These are phyloP conservation scores for Holotrichia oblita DNA, from an alignment of 1,140 invertebrate genomes.

Conservation along the genomic window DNA sequence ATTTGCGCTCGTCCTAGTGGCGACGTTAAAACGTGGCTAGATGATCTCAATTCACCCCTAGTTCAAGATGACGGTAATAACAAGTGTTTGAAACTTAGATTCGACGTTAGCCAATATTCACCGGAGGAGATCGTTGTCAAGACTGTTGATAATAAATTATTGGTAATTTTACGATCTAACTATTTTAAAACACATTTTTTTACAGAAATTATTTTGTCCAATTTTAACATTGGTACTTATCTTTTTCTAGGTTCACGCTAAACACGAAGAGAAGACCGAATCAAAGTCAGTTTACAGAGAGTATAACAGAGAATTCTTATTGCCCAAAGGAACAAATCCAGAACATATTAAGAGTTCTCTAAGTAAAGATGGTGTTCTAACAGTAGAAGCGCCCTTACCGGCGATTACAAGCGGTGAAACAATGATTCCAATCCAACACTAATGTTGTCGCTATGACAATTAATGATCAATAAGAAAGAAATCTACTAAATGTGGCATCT, in stretches of 20 bases:
- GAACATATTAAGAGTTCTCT: slow-evolving; percentile 90
- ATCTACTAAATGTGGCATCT: slow-evolving; percentile 4
- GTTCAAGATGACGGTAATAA: slow-evolving; percentile 90
- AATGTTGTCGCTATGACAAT: slow-evolving; percentile 54
- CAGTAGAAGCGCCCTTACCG: slow-evolving; percentile 92
- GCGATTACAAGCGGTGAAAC: slow-evolving; percentile 76
- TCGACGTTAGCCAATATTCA: slow-evolving; percentile 93
- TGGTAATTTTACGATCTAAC: slow-evolving; percentile 72
- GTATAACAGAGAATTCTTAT: slow-evolving; percentile 94
- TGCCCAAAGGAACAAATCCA: slow-evolving; percentile 93
- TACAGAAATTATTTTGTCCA: background rate
- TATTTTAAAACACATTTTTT: background rate
- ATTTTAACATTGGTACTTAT: slow-evolving; percentile 44
- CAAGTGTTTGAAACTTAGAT: slow-evolving; percentile 91
- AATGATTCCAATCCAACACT: slow-evolving; percentile 81
- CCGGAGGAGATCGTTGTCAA: slow-evolving; percentile 97
- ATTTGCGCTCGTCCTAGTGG: slow-evolving; percentile 58
- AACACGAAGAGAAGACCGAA: slow-evolving; percentile 95
- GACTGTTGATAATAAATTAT: slow-evolving; percentile 94
- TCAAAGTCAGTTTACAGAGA: slow-evolving; percentile 94
- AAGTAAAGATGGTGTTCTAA: slow-evolving; percentile 92
- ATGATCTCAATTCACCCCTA: slow-evolving; percentile 89
- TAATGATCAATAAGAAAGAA: background rate
- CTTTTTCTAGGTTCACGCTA: slow-evolving; percentile 89
- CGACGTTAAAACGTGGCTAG: slow-evolving; percentile 72